Evolutionary conservation across 2,113 vertebrate species (phyloP), one percentile per base, ranked within the genome.

Genomic region (Neodontobutis hainanensis): DNA sequence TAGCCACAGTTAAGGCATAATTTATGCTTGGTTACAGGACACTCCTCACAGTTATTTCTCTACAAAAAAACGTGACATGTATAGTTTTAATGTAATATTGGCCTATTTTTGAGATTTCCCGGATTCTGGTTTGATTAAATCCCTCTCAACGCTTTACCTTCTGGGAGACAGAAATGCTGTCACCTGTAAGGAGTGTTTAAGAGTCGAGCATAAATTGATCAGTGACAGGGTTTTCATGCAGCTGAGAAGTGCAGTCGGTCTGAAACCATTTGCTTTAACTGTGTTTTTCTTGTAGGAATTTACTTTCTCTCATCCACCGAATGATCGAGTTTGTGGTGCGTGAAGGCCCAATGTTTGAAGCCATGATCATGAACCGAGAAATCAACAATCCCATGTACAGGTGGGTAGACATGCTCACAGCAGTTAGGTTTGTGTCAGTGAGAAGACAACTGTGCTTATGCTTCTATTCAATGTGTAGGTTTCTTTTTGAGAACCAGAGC

Each of bases 281-380:
- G 94, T 99, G 95, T 96, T 95, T 93, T 97, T 98, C 95, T 98
- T 96, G 90, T 98, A 99, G 97, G 96, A 99, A 98, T 96, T 97
- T 99, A 88, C 95, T 99, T 93, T 98, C 95, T 94, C 92, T 99
- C 91, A 99, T 99, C 90, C 97, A 99, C 90, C 97, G 97, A 91
- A 99, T 99, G 97, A 99, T 99, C 95, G 97, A 99, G 92, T 99
- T 99, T 97, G 97, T 99, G 93, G 97, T 99, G 92, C 97, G 97
- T 94, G 97, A 98, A 92, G 97, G 97, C 85, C 96, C 97, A 59
- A 98, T 99, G 97, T 99, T 99, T 93, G 97, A 99, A 96, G 97
- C 97, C 88, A 98, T 99, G 96, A 98, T 99, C 88, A 99, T 99
- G 97, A 99, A 99, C 92, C 72, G 96, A 94, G 97, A 99, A 89